Conservation (phyloP, 2,797 vertebrate species). For the Chiroxiphia lanceolata region DNA sequence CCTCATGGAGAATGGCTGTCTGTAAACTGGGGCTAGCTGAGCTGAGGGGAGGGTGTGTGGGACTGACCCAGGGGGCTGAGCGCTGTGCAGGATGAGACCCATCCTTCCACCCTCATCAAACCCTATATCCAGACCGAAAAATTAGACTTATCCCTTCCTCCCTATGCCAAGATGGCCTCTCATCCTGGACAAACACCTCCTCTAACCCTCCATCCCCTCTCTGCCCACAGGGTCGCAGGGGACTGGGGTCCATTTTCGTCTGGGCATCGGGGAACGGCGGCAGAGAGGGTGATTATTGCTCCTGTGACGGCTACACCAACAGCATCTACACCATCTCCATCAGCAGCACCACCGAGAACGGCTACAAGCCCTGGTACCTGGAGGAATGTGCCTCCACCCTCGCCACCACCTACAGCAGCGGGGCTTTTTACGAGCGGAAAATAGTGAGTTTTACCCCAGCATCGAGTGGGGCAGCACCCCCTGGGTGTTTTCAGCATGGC, state of each 20-base stretch:
- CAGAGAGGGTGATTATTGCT: conserved; percentile 80
- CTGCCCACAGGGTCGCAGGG: conserved; percentile 72
- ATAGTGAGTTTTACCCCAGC: conserved; percentile 68
- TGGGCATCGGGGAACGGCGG: conserved; percentile 82
- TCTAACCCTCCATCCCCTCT: not conserved
- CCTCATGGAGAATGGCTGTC: accelerated
- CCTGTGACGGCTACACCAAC: conserved; percentile 83
- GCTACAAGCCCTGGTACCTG: conserved; percentile 83
- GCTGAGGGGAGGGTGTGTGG: accelerated
- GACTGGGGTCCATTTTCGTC: conserved; percentile 80
- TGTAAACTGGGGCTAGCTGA: not conserved
- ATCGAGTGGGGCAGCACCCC: accelerated
- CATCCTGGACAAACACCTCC: not conserved
- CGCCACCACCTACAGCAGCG: conserved; percentile 83
- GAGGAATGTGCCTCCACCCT: conserved; percentile 82
- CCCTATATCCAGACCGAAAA: not conserved
- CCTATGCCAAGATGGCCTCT: accelerated
- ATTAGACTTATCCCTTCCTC: not conserved
- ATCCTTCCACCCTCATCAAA: not conserved
- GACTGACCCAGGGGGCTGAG: not conserved
- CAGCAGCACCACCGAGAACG: conserved; percentile 81
- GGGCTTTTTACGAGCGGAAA: conserved; percentile 80
- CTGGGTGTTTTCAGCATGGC: accelerated
- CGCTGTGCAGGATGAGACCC: not conserved
- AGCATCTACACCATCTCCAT: conserved; percentile 84